These are phyloP conservation scores for Gallirallus australis DNA, from an alignment of 2,797 vertebrate species.

Conservation along the genomic window DNA sequence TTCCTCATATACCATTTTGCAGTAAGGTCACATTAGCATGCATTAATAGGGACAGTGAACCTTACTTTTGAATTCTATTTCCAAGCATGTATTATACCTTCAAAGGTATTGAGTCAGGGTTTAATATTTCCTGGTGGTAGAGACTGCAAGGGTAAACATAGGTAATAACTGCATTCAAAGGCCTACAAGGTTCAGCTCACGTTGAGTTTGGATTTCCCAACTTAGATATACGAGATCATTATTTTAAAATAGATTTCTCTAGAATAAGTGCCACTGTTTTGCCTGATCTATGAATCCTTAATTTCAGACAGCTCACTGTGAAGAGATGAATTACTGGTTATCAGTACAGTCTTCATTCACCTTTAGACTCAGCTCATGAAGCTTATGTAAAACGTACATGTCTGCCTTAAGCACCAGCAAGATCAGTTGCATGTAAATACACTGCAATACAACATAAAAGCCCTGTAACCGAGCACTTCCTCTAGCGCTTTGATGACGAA, in stretches of 20 bases:
- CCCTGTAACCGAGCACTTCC: not conserved
- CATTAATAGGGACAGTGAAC: not conserved
- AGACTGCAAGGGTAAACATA: not conserved
- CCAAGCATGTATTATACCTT: not conserved
- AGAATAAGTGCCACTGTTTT: not conserved
- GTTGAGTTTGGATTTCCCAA: not conserved
- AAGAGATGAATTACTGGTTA: not conserved
- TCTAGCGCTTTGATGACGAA: slow-evolving; percentile 26
- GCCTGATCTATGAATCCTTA: not conserved
- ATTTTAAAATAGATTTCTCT: not conserved
- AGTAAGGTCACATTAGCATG: not conserved
- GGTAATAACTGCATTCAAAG: not conserved
- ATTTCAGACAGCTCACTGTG: not conserved
- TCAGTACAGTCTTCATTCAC: not conserved
- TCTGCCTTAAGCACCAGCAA: not conserved
- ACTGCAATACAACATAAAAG: not conserved
- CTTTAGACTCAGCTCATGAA: not conserved
- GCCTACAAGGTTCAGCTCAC: not conserved
- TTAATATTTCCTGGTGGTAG: not conserved
- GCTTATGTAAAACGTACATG: not conserved
- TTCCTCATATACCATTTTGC: not conserved
- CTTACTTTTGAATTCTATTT: not conserved
- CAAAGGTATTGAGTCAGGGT: not conserved
- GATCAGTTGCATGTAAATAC: slow-evolving; percentile 39
- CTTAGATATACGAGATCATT: not conserved